Percentiles rank a stretch among this genome's conserved stretches.
Evolutionary conservation across 2,113 vertebrate species (phyloP).

Genomic region (Nipponia nippon): DNA sequence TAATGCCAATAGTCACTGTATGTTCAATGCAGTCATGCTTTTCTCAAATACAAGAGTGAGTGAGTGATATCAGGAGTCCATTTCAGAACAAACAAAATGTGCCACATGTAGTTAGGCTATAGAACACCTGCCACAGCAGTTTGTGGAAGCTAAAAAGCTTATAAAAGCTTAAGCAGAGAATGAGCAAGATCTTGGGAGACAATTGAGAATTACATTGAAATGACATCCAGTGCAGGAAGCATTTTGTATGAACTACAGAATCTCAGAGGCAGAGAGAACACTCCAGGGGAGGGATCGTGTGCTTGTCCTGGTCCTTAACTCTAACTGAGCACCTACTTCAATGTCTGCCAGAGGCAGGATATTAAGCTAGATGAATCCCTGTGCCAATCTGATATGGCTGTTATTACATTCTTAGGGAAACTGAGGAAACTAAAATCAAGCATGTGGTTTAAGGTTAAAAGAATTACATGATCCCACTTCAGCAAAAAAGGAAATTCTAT

Average conservation of each 20-base stretch:
- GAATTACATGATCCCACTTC: neutral
- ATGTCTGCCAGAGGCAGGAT: neutral
- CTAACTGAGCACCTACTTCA: neutral
- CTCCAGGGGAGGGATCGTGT: rapidly evolving
- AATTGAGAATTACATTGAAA: neutral
- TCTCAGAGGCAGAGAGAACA: neutral
- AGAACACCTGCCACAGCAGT: neutral
- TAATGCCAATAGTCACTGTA: neutral
- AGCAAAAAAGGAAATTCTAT: neutral
- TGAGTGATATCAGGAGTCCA: neutral
- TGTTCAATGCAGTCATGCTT: neutral
- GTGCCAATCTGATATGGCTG: neutral
- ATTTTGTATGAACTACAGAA: neutral
- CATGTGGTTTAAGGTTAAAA: neutral
- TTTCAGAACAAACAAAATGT: neutral
- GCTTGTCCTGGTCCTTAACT: neutral
- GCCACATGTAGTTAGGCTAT: neutral
- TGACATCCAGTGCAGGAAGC: neutral
- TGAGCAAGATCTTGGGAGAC: neutral
- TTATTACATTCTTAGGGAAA: neutral
- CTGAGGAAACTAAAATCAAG: neutral
- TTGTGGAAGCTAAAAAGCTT: neutral
- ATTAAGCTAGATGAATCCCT: neutral
- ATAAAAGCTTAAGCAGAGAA: neutral
- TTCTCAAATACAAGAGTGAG: neutral